A percentile compares a stretch with the other conserved stretches of the same genome.
Conservation (phyloP, 2,888 invertebrate genomes). For the Zelleria hepariella region DNA sequence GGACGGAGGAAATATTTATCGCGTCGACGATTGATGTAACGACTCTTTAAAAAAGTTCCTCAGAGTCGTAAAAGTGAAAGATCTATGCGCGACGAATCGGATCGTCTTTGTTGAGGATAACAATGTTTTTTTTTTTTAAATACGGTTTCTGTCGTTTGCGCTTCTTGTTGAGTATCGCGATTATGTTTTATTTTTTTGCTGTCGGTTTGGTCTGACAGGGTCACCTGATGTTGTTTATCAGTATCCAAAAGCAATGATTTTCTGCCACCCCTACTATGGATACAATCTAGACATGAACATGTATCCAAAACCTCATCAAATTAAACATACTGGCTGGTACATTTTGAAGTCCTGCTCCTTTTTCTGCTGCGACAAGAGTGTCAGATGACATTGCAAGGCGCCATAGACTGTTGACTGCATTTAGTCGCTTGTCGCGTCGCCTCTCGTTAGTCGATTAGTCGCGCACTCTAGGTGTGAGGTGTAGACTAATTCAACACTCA, state of each 20-base stretch:
- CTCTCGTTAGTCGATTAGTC: constrained; percentile 4
- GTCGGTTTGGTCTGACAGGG: background rate
- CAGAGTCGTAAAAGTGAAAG: constrained; percentile 4
- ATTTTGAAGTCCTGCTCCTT: no score
- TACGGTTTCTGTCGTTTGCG: background rate
- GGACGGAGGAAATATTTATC: constrained; percentile 4
- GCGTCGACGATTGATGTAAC: constrained; percentile 4
- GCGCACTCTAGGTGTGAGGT: background rate
- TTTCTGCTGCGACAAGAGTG: no score
- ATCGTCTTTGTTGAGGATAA: constrained; percentile 1
- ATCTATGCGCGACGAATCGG: background rate
- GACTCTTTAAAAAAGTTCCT: constrained; percentile 1
- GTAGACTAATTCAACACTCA: constrained; percentile 1
- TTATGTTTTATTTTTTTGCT: background rate
- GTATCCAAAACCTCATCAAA: no score
- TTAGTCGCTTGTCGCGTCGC: background rate
- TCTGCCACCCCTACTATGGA: no score
- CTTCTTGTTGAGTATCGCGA: background rate
- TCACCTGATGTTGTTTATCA: no score
- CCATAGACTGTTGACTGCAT: background rate
- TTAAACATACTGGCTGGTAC: no score
- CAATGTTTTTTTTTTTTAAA: background rate
- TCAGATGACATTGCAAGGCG: background rate
- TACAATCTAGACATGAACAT: no score
- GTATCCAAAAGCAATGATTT: no score